Evolutionary conservation across 2,797 vertebrate genomes (phyloP).

Genomic region (Pogonophryne albipinna): DNA sequence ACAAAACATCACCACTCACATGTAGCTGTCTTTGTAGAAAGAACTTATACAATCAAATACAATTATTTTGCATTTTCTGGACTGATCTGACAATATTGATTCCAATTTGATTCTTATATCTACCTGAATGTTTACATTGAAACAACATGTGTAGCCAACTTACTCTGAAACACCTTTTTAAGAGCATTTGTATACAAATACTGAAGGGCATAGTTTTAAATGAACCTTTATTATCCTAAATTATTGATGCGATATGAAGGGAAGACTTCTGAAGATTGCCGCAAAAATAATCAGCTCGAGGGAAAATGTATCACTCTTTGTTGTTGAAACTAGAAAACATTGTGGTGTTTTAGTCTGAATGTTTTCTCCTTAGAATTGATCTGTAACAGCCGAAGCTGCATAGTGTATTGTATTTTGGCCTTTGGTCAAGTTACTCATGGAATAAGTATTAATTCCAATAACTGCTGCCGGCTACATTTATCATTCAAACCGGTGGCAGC

Average conservation of each 20-base stretch:
- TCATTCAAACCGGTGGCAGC: neutral
- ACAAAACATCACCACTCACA: neutral
- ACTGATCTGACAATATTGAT: neutral
- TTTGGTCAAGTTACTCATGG: neutral
- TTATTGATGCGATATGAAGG: neutral
- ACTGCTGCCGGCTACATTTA: neutral
- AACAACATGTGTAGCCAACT: neutral
- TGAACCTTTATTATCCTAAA: neutral
- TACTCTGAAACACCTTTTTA: neutral
- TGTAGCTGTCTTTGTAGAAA: neutral
- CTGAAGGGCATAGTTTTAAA: neutral
- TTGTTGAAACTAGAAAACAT: neutral
- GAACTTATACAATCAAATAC: constrained; percentile 1
- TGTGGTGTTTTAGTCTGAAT: neutral
- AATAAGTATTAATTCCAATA: constrained; percentile 6
- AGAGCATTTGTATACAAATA: too few relatives aligned
- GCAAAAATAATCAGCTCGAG: neutral
- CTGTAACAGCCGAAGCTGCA: neutral
- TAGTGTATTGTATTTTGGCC: neutral
- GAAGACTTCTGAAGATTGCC: neutral
- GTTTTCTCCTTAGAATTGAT: neutral
- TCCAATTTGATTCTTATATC: neutral
- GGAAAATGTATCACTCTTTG: neutral
- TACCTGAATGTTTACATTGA: neutral
- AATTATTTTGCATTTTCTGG: neutral